Percentiles rank a stretch among this genome's conserved stretches.
phyloP scores from a whole-genome alignment of 2,888 invertebrate genomes.

The Plutella xylostella region DNA sequence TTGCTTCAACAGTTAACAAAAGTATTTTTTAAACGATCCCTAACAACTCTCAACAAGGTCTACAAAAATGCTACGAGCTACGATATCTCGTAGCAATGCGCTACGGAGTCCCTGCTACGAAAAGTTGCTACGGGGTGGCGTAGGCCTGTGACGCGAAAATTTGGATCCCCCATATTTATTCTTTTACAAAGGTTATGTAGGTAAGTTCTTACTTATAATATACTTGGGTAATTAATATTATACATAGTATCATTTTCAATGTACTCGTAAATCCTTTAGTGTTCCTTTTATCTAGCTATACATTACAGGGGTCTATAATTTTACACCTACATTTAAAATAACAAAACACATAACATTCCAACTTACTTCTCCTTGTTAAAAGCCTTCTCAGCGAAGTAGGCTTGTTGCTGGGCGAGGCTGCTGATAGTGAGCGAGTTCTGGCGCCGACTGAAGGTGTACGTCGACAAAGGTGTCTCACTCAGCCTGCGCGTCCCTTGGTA shows the following conservation, averaged over 20 bases:
- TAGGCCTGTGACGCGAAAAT: too few species aligned
- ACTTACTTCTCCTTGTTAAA: conserved; percentile 12
- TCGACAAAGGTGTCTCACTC: conserved; percentile 26
- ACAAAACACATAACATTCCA: too few species aligned
- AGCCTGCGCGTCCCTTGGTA: conserved; percentile 22
- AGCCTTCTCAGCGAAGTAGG: conserved; percentile 38
- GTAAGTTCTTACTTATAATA: background rate
- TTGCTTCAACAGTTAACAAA: too few species aligned
- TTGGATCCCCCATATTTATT: too few species aligned
- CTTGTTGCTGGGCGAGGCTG: conserved; percentile 40
- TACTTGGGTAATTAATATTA: background rate
- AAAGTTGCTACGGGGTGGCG: too few species aligned
- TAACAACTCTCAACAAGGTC: too few species aligned
- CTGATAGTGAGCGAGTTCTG: conserved; percentile 50
- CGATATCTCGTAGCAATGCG: too few species aligned
- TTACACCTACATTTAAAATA: too few species aligned
- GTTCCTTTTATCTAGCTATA: background rate
- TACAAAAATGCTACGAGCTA: too few species aligned
- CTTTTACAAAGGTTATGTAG: too few species aligned
- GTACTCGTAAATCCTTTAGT: background rate
- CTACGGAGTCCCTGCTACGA: too few species aligned
- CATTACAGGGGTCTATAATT: background rate
- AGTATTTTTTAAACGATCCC: too few species aligned
- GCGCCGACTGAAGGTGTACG: conserved; percentile 37
- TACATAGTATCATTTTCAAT: background rate